Conservation (phyloP, 2,113 vertebrate species). For the Lepus americanus region DNA sequence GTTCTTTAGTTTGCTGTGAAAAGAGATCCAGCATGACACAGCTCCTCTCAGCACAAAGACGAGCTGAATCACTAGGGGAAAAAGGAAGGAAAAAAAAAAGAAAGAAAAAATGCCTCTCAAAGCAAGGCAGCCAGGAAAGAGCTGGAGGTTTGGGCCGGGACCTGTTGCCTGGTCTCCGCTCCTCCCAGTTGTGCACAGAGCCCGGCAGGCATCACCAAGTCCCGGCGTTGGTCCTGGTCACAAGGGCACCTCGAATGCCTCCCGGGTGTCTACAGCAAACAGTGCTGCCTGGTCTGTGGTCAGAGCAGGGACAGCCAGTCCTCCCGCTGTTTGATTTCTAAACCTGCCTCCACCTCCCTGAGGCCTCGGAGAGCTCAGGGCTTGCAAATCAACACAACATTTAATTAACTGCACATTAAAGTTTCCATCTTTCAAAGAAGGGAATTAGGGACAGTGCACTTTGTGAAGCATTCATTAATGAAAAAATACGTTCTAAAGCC, state of each 20-base stretch:
- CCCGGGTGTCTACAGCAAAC: conserved; percentile 30
- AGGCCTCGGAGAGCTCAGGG: conserved; percentile 71
- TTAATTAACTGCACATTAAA: conserved; percentile 83
- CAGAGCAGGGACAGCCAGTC: conserved; percentile 30
- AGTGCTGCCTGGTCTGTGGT: conserved; percentile 32
- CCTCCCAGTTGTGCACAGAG: background rate
- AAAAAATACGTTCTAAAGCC: conserved; percentile 61
- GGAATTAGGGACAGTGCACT: conserved; percentile 70
- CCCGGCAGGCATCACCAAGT: accelerated
- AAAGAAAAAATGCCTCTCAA: background rate
- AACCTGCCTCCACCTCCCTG: conserved; percentile 65
- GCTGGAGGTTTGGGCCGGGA: background rate
- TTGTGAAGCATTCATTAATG: conserved; percentile 73
- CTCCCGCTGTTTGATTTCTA: conserved; percentile 75
- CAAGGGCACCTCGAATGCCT: background rate
- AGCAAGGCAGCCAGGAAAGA: background rate
- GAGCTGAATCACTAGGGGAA: background rate
- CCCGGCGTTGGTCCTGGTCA: background rate
- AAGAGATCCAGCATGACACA: conserved; percentile 40
- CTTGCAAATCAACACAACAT: conserved; percentile 80
- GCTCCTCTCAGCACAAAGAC: conserved; percentile 49
- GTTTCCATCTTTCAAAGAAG: conserved; percentile 75
- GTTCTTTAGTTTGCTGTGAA: conserved; percentile 37
- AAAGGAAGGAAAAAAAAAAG: background rate
- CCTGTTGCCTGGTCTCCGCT: background rate